Base-by-base conservation (phyloP, 2,113 vertebrate species). In the Acanthisitta chloris region DNA sequence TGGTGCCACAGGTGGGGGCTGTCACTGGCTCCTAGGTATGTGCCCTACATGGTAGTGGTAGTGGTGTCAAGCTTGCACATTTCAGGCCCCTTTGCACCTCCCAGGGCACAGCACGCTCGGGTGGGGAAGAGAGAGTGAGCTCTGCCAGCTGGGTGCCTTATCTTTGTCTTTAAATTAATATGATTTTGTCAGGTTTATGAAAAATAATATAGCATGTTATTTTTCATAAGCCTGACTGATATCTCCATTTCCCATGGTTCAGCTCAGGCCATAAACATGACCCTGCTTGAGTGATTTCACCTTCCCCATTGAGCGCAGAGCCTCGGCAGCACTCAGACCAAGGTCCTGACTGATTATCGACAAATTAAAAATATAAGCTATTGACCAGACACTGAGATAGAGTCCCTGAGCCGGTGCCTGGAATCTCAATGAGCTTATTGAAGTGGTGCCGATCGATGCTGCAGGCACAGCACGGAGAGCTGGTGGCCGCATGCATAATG, bases 381-480 rank as follows among this genome's bases (percentile, higher is more conserved):
- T 98, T 98, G 98, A 98, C 86, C 98, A 97, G 97, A 97, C 97
- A 96, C 98, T 65, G 97, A 98, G 97, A 98, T 98, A 98, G 98
- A 98, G 98, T 98, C 98, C 98, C 98, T 86, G 98, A 98, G 98
- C 98, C 81, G 93, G 95, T 96, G 98, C 94, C 97, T 96, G 86
- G 99, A 98, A 99, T 99, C 98, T 98, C 98, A 99, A 99, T 99
- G 98, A 99, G 98, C 96, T 82, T 96, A 98, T 98, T 96, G 96
- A 98, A 98, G 97, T 79, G 10, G 17, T 69, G 67, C 69, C 20
- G 97, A 99, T 99, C 98, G 96, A 99, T 99, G 80, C 97, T 92
- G 98, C 98, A 98, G 99, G 98, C 98, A 98, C 97, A 98, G 97
- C 98, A 90, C 96, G 86, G 96, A 94, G 97, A 97, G 97, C 97